Conservation (phyloP, 2,113 vertebrate genomes). For the Columba livia region DNA sequence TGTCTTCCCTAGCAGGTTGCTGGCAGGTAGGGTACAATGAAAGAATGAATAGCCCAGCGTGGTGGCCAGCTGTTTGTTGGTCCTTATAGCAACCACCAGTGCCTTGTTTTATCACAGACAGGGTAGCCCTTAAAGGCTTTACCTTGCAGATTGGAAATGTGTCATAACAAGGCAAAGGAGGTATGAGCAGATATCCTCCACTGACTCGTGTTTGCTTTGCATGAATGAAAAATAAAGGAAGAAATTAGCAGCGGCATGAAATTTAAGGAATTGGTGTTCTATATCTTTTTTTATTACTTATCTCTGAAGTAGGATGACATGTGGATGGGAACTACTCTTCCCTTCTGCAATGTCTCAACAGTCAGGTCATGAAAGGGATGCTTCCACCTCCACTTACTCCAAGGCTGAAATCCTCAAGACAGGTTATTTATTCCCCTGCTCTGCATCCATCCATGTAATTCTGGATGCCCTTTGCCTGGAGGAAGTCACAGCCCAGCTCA, state of each 20-base stretch:
- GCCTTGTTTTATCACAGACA: neutral
- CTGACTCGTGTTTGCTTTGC: neutral
- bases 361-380: neutral
- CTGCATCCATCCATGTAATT: neutral
- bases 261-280: neutral
- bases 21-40: neutral
- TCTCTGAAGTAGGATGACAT: neutral
- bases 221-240: neutral
- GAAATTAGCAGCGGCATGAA: neutral
- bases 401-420: neutral
- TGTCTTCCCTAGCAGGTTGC: neutral
- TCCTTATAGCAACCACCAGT: neutral
- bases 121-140: neutral
- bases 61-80: neutral
- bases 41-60: neutral
- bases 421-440: neutral
- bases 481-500: conserved; percentile 8
- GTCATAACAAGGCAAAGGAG: neutral
- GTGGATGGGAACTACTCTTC: neutral
- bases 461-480: conserved; percentile 29
- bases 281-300: neutral
- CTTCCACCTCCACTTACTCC: neutral
- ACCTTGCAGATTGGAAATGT: neutral
- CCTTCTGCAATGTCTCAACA: neutral
- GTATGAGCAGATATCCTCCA: neutral